Conservation (phyloP, 2,113 vertebrate genomes). For the Crocuta crocuta region DNA sequence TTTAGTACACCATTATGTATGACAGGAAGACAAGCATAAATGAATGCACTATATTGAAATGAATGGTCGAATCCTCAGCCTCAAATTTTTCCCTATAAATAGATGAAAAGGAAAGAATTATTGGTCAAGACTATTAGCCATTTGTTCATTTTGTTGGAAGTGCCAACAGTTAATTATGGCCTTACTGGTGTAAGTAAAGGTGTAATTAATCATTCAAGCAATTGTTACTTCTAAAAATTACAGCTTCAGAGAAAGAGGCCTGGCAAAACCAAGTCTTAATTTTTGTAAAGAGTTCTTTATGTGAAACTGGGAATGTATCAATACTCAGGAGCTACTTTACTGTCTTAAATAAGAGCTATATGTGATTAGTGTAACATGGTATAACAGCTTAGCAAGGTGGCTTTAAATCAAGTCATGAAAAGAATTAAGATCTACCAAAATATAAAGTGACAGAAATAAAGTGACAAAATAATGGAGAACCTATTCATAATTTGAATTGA, state of each 20-base stretch:
- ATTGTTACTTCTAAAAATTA: conserved; percentile 74
- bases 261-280: conserved; percentile 34
- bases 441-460: neutral
- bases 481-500: neutral
- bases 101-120: conserved; percentile 67
- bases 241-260: conserved; percentile 35
- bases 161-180: conserved; percentile 72
- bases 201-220: conserved; percentile 71
- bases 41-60: conserved; percentile 57
- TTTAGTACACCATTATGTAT: conserved; percentile 30
- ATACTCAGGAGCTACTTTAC: neutral
- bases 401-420: conserved; percentile 28
- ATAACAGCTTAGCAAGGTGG: neutral
- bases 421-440: neutral
- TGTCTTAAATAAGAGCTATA: conserved; percentile 5
- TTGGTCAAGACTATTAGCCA: conserved; percentile 71
- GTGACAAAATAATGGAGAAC: conserved; percentile 7
- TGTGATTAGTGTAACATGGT: neutral
- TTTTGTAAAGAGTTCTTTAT: neutral
- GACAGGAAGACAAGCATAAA: conserved; percentile 28
- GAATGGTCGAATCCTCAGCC: conserved; percentile 60
- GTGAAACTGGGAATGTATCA: neutral
- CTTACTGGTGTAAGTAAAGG: conserved; percentile 56
- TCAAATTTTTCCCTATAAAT: conserved; percentile 74
- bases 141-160: conserved; percentile 56